A percentile compares a stretch with the other conserved stretches of the same genome.
Evolutionary conservation across 2,797 vertebrate genomes (phyloP).

Genomic region (Hafferia zeledoni): DNA sequence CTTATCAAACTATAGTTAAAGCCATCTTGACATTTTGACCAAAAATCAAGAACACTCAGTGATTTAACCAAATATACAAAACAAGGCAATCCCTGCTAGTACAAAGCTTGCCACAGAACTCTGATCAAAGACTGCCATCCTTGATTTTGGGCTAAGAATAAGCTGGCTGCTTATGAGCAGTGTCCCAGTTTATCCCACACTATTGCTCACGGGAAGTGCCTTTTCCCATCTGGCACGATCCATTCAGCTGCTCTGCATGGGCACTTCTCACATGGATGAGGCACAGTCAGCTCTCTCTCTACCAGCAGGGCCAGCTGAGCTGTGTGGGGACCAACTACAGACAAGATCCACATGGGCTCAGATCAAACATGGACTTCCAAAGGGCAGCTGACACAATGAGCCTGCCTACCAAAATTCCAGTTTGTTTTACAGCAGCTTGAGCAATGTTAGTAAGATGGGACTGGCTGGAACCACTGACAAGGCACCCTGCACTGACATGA

Average conservation of each 20-base stretch:
- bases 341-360: neutral
- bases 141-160: neutral
- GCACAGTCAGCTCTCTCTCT: neutral
- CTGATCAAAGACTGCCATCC: neutral
- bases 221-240: neutral
- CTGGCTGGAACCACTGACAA: neutral
- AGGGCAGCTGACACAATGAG: neutral
- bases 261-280: accelerated
- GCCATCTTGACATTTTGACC: neutral
- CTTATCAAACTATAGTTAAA: neutral
- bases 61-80: neutral
- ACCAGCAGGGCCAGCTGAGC: neutral
- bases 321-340: neutral
- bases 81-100: neutral
- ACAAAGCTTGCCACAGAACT: neutral
- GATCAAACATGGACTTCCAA: neutral
- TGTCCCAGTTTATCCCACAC: neutral
- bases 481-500: neutral
- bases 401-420: neutral
- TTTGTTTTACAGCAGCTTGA: neutral
- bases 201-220: neutral
- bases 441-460: neutral
- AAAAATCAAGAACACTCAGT: neutral
- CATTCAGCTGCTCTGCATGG: neutral
- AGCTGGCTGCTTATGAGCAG: neutral